phyloP scores from a whole-genome alignment of 2,888 invertebrate species.

The Lucinisca nassula region DNA sequence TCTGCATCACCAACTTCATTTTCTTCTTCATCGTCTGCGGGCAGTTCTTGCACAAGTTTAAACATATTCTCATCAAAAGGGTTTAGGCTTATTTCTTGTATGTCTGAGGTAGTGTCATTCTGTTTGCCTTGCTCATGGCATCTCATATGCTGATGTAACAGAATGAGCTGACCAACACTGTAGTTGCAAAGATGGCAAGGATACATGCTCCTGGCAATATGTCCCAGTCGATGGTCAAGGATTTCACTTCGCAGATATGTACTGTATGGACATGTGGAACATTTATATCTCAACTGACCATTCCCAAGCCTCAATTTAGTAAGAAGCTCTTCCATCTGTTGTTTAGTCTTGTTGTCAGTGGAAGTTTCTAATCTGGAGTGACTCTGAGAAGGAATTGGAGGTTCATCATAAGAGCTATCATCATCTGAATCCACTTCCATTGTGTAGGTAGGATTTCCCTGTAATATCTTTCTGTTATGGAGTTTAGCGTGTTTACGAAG shows the following conservation, averaged over 20 bases:
- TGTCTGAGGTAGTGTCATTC: slow-evolving; percentile 7
- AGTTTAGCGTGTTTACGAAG: slow-evolving; percentile 77
- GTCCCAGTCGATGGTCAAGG: slow-evolving; percentile 80
- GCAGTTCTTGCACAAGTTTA: slow-evolving; percentile 61
- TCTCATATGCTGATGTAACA: slow-evolving; percentile 79
- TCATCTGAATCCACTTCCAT: slow-evolving; percentile 8
- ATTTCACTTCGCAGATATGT: slow-evolving; percentile 79
- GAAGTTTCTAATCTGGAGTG: background rate
- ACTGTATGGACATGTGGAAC: slow-evolving; percentile 78
- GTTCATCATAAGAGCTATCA: slow-evolving; percentile 45
- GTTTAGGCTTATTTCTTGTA: slow-evolving; percentile 27
- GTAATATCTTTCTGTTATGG: slow-evolving; percentile 58
- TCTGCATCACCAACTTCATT: slow-evolving; percentile 33
- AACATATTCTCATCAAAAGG: slow-evolving; percentile 72
- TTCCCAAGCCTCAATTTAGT: slow-evolving; percentile 47
- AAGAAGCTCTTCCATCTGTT: slow-evolving; percentile 40
- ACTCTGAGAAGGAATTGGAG: slow-evolving; percentile 17
- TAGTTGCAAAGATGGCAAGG: slow-evolving; percentile 80
- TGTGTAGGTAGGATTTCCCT: background rate
- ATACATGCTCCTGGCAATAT: slow-evolving; percentile 76
- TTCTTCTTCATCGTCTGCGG: slow-evolving; percentile 54
- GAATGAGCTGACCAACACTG: slow-evolving; percentile 75
- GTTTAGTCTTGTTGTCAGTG: slow-evolving; percentile 17
- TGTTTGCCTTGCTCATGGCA: slow-evolving; percentile 68
- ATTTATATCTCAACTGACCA: slow-evolving; percentile 76